Evolutionary conservation across 2,888 invertebrate species (phyloP).

Genomic region (Proisotoma minuta): DNA sequence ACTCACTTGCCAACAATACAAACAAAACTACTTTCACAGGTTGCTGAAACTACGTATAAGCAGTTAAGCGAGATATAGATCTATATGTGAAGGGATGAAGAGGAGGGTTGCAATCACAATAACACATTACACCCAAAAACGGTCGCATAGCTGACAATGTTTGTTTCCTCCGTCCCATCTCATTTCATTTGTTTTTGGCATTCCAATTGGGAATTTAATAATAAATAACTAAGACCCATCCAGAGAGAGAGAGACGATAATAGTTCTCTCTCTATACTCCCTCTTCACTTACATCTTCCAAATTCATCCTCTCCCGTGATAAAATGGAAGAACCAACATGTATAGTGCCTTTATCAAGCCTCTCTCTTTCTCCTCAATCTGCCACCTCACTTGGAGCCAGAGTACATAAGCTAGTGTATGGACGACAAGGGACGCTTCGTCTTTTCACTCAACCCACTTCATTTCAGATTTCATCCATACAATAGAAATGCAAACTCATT

Average conservation of each 20-base stretch:
- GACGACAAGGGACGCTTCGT: not conserved
- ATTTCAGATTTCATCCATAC: not conserved
- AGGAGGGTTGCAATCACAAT: too few species aligned
- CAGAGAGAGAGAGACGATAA: too few species aligned
- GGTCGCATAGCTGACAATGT: too few species aligned
- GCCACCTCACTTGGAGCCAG: not conserved
- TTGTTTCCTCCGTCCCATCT: constrained; percentile 34
- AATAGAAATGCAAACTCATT: constrained; percentile 1
- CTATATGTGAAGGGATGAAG: too few species aligned
- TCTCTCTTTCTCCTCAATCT: not conserved
- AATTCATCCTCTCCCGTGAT: too few species aligned
- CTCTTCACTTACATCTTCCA: not conserved
- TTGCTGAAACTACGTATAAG: too few species aligned
- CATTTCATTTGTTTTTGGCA: constrained; percentile 43
- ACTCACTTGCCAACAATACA: too few species aligned
- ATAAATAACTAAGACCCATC: constrained; percentile 38
- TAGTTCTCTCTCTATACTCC: too few species aligned
- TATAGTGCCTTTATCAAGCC: not conserved
- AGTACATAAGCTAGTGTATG: not conserved
- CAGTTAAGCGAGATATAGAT: too few species aligned
- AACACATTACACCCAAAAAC: too few species aligned
- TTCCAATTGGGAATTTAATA: constrained; percentile 47
- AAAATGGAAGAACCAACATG: too few species aligned
- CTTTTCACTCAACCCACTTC: constrained; percentile 1
- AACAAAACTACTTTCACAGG: too few species aligned